phyloP scores from a whole-genome alignment of 2,113 vertebrate species.

The Myotis davidii region DNA sequence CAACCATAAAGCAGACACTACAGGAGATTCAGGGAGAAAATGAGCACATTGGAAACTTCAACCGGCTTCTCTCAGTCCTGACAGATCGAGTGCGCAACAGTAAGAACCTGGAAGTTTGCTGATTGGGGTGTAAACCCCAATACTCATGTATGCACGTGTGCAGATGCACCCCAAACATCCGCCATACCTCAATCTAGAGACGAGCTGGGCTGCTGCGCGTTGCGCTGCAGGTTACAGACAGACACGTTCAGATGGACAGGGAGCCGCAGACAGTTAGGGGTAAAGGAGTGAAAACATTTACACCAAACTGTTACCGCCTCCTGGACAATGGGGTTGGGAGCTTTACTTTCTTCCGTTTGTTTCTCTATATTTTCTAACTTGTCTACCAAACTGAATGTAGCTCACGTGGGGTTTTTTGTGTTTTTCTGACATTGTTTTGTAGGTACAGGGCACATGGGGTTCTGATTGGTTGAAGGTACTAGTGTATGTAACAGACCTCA shows the following conservation, averaged over 20 bases:
- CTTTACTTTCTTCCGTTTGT: neutral
- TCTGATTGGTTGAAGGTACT: neutral
- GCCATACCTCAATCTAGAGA: neutral
- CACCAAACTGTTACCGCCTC: neutral
- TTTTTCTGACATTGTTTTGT: neutral
- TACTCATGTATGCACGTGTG: accelerated
- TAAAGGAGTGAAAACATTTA: neutral
- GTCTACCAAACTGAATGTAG: neutral
- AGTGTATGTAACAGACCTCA: neutral
- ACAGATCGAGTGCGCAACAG: neutral
- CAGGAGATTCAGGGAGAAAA: neutral
- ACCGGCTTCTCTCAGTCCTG: neutral
- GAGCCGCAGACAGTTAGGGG: neutral
- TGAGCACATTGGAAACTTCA: neutral
- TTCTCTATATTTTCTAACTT: neutral
- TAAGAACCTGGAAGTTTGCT: neutral
- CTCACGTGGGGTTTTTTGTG: neutral
- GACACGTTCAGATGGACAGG: neutral
- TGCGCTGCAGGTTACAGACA: neutral
- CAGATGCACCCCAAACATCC: neutral
- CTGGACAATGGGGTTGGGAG: neutral
- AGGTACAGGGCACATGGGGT: no score
- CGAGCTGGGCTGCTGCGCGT: accelerated
- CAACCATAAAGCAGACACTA: neutral
- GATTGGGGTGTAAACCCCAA: neutral